Base-by-base conservation (phyloP, 2,888 invertebrate genomes). In the Neoaliturus tenellus region DNA sequence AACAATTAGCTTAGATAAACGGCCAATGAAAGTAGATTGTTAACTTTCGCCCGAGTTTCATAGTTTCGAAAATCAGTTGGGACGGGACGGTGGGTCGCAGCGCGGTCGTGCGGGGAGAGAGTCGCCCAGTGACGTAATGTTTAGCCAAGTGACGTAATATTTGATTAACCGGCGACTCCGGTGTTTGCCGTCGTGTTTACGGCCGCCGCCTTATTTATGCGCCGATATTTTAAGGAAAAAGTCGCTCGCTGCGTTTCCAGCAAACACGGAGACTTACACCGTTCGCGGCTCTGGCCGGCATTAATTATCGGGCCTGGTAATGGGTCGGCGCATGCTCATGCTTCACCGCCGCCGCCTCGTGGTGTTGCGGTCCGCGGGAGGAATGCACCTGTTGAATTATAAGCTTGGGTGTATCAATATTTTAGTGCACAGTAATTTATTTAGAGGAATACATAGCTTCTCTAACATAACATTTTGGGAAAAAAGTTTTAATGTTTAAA, bases 211-310 rank as follows among this genome's bases (percentile, higher is more conserved):
- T 69, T 69, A 69, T 69, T 69, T 69, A 69, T 69, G 69, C 39
- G 69, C 6, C 69, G 69, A 69, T 69, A 69, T 69, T 69, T 69
- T 69, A 69, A 25, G 33, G 69, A 69, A 69, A 62, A 69, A 69
- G 69, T 69, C 69, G 23, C 23, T 33, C 67, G 67, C 35, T 31
- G 17, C 39, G 23, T 67, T 67, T 8, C 67, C 67, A 33, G 35
- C 69, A 39, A 67, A 69, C 69, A 69, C 69, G 69, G 69, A 35
- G 69, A 17, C 39, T 69, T 39, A 28, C 39, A 0, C 58, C 3
- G 5, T 67, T 69, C 20, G 69, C 69, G 69, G 69, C 23, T 14
- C 6, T 8, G 10, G 2, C 20, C 8, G 31, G 12, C 69, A 69
- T 69, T 69, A 35, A 69, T 69, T 69, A 69, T 39, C 35, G 33